Evolutionary conservation across 1,140 invertebrate genomes (phyloP).

Genomic region (Penaeus japonicus): DNA sequence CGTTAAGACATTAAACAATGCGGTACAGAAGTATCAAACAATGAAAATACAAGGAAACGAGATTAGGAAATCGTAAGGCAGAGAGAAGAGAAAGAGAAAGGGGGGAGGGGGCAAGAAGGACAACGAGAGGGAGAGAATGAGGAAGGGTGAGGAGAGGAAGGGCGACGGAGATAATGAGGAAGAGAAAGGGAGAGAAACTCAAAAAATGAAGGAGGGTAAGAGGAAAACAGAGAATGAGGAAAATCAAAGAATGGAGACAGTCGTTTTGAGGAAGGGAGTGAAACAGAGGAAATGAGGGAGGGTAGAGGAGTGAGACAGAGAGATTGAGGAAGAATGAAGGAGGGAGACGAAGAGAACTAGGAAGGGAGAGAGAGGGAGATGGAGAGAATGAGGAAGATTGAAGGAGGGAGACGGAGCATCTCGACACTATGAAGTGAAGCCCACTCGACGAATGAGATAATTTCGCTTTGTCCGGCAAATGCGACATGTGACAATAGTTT

Average conservation of each 20-base stretch:
- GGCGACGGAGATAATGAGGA: neutral
- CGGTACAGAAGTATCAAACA: no score
- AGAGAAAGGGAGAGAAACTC: conserved; percentile 15
- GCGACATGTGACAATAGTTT: conserved; percentile 51
- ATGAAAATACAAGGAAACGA: neutral
- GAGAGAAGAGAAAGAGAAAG: neutral
- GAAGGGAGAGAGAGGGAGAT: neutral
- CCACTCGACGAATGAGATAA: conserved; percentile 51
- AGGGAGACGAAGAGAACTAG: neutral
- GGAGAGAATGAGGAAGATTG: neutral
- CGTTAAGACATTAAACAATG: no score
- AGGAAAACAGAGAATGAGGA: no score
- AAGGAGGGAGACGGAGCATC: neutral
- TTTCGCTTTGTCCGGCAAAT: conserved; percentile 49
- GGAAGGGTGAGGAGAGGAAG: no score
- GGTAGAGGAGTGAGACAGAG: neutral
- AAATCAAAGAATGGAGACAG: no score
- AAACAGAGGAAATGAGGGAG: neutral
- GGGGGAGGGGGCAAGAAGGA: neutral
- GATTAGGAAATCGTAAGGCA: no score
- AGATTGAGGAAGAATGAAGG: neutral
- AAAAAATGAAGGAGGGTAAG: neutral
- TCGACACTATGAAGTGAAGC: neutral
- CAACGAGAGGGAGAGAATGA: neutral
- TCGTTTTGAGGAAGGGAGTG: no score